Percentiles rank a stretch among this genome's conserved stretches.
Evolutionary conservation across 2,888 invertebrate genomes (phyloP).

Genomic region (Dynastes hyllus): DNA sequence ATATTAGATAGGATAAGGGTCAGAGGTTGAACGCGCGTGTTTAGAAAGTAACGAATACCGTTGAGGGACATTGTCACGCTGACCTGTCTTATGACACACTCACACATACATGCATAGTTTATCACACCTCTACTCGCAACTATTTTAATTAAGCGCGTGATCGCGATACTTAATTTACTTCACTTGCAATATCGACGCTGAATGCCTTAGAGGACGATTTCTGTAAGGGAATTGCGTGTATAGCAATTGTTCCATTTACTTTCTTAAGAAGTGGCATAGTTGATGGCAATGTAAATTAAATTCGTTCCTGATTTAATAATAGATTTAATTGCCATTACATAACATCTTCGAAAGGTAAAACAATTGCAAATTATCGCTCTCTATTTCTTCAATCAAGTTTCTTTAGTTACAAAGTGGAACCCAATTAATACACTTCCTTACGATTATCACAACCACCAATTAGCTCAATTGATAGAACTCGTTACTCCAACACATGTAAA

Average conservation of each 20-base stretch:
- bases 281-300: neutral
- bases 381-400: no score
- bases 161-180: slow-evolving; percentile 7
- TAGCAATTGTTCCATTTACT: slow-evolving; percentile 9
- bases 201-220: slow-evolving; percentile 20
- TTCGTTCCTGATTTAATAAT: neutral
- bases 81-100: slow-evolving; percentile 24
- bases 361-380: no score
- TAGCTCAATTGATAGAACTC: no score
- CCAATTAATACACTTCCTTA: no score
- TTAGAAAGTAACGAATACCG: slow-evolving; percentile 27
- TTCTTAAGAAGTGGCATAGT: neutral
- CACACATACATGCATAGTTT: neutral
- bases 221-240: slow-evolving; percentile 11
- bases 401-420: no score
- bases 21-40: slow-evolving; percentile 8
- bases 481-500: no score
- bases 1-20: neutral
- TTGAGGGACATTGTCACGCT: slow-evolving; percentile 36
- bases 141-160: slow-evolving; percentile 33
- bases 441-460: no score
- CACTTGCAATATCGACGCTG: slow-evolving; percentile 24
- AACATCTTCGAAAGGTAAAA: no score
- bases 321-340: no score
- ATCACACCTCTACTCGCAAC: slow-evolving; percentile 21